Evolutionary conservation across 2,797 vertebrate species (phyloP).

Genomic region (Dryobates pubescens): DNA sequence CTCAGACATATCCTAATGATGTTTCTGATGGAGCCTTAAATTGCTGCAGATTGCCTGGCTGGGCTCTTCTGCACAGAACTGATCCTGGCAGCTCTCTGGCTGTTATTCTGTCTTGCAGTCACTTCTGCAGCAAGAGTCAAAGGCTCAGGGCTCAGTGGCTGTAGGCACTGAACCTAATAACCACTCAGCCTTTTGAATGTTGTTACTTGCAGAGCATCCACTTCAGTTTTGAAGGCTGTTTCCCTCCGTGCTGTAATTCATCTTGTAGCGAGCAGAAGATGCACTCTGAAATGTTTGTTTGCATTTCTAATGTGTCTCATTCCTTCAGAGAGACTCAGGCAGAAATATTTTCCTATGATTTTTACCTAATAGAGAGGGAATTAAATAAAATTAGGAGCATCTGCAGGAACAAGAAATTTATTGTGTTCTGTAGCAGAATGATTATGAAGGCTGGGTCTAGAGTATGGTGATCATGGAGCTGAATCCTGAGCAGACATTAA

Average conservation of each 20-base stretch:
- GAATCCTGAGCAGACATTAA: slow-evolving; percentile 40
- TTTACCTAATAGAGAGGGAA: not conserved
- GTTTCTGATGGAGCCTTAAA: slow-evolving; percentile 4
- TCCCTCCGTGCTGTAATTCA: not conserved
- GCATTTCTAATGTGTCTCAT: not conserved
- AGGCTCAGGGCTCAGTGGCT: not conserved
- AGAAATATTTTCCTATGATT: not conserved
- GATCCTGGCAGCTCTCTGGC: not conserved
- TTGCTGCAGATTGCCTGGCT: not conserved
- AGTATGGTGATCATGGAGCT: not conserved
- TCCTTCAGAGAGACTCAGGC: not conserved
- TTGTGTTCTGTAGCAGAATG: not conserved
- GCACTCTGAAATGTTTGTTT: not conserved
- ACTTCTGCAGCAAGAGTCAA: not conserved
- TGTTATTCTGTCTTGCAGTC: not conserved
- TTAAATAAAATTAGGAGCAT: slow-evolving; percentile 19
- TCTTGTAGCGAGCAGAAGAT: not conserved
- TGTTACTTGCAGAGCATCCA: slow-evolving; percentile 16
- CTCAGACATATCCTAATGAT: not conserved
- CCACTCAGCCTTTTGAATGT: not conserved
- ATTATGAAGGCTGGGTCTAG: not conserved
- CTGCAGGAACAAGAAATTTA: slow-evolving; percentile 7
- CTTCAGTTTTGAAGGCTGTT: not conserved
- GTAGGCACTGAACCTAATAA: not conserved
- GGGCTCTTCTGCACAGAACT: not conserved